phyloP scores from a whole-genome alignment of 2,113 vertebrate species.

The Hassar affinis region DNA sequence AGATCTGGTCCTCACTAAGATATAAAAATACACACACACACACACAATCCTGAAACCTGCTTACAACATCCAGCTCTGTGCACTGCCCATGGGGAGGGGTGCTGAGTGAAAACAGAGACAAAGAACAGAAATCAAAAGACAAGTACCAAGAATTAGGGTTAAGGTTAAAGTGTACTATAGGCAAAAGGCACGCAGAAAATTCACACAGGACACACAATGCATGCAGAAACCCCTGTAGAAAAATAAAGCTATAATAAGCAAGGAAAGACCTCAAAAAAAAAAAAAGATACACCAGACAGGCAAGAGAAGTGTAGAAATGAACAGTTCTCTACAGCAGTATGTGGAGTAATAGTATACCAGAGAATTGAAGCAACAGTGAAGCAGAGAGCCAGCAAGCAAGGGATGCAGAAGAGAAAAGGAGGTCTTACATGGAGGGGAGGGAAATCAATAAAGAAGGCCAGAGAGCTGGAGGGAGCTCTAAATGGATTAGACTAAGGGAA shows the following conservation, averaged over 20 bases:
- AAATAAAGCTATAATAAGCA: constrained; percentile 4
- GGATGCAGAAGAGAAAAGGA: constrained; percentile 55
- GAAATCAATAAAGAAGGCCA: constrained; percentile 77
- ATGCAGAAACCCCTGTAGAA: constrained; percentile 9
- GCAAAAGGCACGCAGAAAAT: not conserved
- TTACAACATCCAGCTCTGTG: constrained; percentile 55
- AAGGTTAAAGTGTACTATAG: not conserved
- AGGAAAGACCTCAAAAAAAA: not conserved
- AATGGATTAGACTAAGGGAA: constrained; percentile 79
- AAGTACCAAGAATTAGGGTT: not conserved
- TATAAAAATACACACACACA: constrained; percentile 42
- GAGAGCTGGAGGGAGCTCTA: constrained; percentile 74
- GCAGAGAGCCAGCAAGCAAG: not conserved
- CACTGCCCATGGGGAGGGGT: constrained; percentile 13
- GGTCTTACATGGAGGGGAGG: constrained; percentile 69
- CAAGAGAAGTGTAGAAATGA: constrained; percentile 12
- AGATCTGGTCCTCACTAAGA: no score
- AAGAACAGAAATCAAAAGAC: constrained; percentile 21
- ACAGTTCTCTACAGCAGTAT: constrained; percentile 25
- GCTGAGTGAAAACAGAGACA: constrained; percentile 45
- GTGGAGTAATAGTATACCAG: constrained; percentile 28
- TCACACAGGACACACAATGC: not conserved
- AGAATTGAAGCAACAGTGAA: constrained; percentile 35
- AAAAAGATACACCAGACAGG: constrained; percentile 9
- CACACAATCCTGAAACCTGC: constrained; percentile 63